Evolutionary conservation across 2,888 invertebrate genomes (phyloP), one percentile per base, ranked within the genome.

Genomic region (Desoria tigrina): DNA sequence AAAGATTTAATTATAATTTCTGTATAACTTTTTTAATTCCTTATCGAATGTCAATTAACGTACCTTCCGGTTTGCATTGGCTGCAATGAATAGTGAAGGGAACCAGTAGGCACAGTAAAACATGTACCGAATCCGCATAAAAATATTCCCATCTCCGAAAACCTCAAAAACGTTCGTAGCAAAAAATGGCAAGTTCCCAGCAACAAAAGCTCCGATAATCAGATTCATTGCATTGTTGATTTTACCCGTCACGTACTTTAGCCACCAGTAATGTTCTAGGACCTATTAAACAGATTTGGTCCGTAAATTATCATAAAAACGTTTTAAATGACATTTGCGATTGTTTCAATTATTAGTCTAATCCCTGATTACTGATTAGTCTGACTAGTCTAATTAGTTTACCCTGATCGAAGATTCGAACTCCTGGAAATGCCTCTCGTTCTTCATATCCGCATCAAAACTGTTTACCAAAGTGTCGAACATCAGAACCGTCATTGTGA

Each of bases 121-220:
- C n/a, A 42, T 24, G 28, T 64, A 64, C 16, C 64, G 37, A 3
- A 60, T 18, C 23, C 45, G 23, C 49, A 53, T 14, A 26, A n/a
- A n/a, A n/a, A n/a, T n/a, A n/a, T n/a, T n/a, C n/a, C n/a, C n/a
- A n/a, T n/a, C n/a, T n/a, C n/a, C 49, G 60, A 60, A 64, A 7
- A 53, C 37, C 26, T 59, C 64, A n/a, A 64, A 54, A 3, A 64
- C 37, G 32, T 64, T 64, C 11, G 64, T 64, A 11, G 64, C 64
- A 55, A 59, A 64, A 54, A 64, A 64, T 28, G 64, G 60, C 23
- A 64, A 45, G 21, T 64, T 64, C 24, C 59, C 64, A 27, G 54
- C 37, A 24, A 64, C n/a, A 26, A 64, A 64, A n/a, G 32, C 37
- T 6, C 27, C 53, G 24, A 59, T 53, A 6, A 64, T 60, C 16